Conservation (phyloP, 2,797 vertebrate species). For the Rhinoraja longicauda region DNA sequence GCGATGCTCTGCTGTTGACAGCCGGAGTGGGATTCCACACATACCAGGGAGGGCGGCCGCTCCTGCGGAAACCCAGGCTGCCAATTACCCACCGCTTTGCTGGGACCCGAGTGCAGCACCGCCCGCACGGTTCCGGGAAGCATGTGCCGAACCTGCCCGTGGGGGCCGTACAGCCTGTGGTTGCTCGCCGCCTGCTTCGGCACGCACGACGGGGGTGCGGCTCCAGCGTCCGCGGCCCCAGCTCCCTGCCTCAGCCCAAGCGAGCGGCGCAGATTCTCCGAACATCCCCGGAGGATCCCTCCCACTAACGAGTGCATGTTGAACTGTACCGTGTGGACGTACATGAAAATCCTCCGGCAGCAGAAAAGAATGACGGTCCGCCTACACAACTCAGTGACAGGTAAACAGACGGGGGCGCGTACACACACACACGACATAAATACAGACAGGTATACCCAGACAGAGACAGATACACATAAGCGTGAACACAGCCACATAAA, state of each 20-base stretch:
- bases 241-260: neutral
- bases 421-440: neutral
- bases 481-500: neutral
- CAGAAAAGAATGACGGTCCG: slow-evolving; percentile 24
- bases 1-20: neutral
- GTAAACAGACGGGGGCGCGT: neutral
- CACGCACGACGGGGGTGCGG: neutral
- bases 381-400: slow-evolving; percentile 11
- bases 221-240: neutral
- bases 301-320: slow-evolving; percentile 1
- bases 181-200: neutral
- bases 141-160: neutral
- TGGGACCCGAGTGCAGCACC: too few relatives aligned
- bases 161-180: neutral
- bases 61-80: neutral
- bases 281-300: neutral
- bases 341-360: slow-evolving; percentile 23
- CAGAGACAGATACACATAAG: too few relatives aligned
- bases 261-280: neutral
- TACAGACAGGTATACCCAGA: neutral
- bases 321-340: slow-evolving; percentile 13
- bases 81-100: neutral
- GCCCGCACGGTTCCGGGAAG: too few relatives aligned
- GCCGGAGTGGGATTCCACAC: neutral
- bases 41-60: neutral